Base-by-base conservation (phyloP, 2,888 invertebrate genomes). In the Cristatella mucedo region DNA sequence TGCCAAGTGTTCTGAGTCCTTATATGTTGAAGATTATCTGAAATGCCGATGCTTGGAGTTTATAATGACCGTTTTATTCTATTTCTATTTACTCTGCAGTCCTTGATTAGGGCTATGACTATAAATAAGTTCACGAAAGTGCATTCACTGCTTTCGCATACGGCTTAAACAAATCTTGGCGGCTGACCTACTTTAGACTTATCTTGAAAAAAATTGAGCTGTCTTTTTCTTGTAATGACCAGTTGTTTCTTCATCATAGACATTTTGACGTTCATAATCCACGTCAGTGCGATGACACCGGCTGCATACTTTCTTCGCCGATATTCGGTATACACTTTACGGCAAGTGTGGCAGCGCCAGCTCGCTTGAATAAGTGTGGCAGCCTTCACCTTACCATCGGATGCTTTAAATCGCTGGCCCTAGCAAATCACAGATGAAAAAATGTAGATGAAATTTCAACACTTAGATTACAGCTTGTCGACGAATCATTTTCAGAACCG, bases 241-340 rank as follows among this genome's bases (percentile, higher is more conserved):
- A 65, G 50, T 45, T 59, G 56, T 24, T 55, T 47, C 41, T 60
- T 46, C 38, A 63, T 56, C 44, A 54, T 54, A 13, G 54, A 47
- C 57, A 62, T 57, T 51, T 62, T 64, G 34, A 64, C 53, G 41
- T 59, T 56, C 57, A 63, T 59, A 36, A 63, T 53, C 65, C 65
- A 66, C 1, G 59, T 57, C 21, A 64, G 55, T 30, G 61, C 63
- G 40, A 65, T 63, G 2, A 65, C 61, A 21, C 62, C 60, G 2
- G 63, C 59, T 2, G 65, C 63, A 63, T 64, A 64, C 48, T 63
- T 63, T 50, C 54, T 51, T 6, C 53, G 50, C 4, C 62, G 49
- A 42, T 57, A 62, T 21, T 60, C 59, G 40, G 62, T 45, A 45
- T 62, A 63, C 20, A 52, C 48, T 9, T 46, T 52, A 1, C 61